Base-by-base conservation (phyloP, 2,888 invertebrate genomes). In the Octonoba sinensis region DNA sequence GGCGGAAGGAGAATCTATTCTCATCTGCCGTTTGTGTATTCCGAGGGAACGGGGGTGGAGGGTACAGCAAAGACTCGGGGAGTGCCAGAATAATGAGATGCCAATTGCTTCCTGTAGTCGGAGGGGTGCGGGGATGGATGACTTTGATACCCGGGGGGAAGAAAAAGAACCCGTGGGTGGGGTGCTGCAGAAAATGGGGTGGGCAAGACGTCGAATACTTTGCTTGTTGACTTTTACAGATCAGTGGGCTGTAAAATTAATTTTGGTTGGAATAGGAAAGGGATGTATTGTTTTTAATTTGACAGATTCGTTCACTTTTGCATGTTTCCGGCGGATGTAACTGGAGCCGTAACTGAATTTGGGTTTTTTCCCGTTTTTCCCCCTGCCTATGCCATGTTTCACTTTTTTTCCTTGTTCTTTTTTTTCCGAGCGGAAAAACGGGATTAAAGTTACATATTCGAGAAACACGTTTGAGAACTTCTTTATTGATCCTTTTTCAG, bases 91-190 rank as follows among this genome's bases (percentile, higher is more conserved):
- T 78, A 78, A 78, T 78, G 77, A 78, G 71, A 78, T 78, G 77
- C 70, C 77, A 78, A 78, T 78, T 78, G 77, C 77, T 78, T 78
- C 77, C 77, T 71, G 71, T 69, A 65, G 70, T 46, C 46, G 54
- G 49, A 46, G 44, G 20, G 22, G 54, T 59, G 65, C 64, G 36
- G 71, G 65, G 71, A 27, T 27, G 70, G 69, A 56, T 56, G 47
- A 18, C n/a, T 22, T 70, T 44, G 73, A 51, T 64, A 20, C 20
- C 20, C 27, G 47, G 36, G 47, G 64, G 73, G 54, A 46, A 60
- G 54, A 27, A 69, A 64, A 64, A 46, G 46, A n/a, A 36, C 36
- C 16, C 27, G 73, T 12, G 27, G 46, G 69, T 13, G 27, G 56
- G 13, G 59, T 60, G 60, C 27, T 27, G 27, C n/a, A 13, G 22